Percentiles rank a stretch among this genome's conserved stretches.
Conservation (phyloP, 2,113 vertebrate species). For the Onychostoma macrolepis region DNA sequence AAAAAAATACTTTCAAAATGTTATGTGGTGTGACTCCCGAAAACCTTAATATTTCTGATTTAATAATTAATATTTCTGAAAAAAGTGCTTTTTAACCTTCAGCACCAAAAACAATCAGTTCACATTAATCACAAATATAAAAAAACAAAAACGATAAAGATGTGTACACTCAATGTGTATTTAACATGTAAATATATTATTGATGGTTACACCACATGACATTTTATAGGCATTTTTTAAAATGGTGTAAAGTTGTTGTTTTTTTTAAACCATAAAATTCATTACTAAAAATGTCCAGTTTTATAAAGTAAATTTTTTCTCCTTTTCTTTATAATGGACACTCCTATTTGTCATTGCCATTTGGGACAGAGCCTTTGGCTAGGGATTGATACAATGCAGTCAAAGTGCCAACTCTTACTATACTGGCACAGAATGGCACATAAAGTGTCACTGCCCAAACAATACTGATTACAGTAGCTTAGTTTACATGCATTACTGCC, state of each 20-base stretch:
- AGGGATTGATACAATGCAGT: background rate
- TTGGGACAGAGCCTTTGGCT: background rate
- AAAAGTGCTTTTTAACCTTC: background rate
- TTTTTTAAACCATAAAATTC: background rate
- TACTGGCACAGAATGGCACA: background rate
- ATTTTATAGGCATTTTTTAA: background rate
- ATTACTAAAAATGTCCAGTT: background rate
- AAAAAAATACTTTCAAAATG: too few relatives aligned
- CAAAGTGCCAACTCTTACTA: background rate
- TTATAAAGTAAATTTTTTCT: background rate
- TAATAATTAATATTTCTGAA: background rate
- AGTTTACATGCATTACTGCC: conserved; percentile 23
- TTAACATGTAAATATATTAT: background rate
- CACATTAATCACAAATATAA: background rate
- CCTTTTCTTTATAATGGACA: background rate
- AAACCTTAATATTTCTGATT: background rate
- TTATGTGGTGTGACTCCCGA: background rate
- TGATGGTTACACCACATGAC: background rate
- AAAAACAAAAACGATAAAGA: background rate
- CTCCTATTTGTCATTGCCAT: conserved; percentile 8
- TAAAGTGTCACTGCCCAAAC: background rate
- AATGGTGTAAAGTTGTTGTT: background rate
- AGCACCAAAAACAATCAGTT: background rate
- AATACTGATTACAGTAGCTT: background rate
- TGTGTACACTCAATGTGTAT: background rate